Percentiles rank a stretch among this genome's conserved stretches.
Evolutionary conservation across 2,113 vertebrate species (phyloP).

Genomic region (Oryzias curvinotus): DNA sequence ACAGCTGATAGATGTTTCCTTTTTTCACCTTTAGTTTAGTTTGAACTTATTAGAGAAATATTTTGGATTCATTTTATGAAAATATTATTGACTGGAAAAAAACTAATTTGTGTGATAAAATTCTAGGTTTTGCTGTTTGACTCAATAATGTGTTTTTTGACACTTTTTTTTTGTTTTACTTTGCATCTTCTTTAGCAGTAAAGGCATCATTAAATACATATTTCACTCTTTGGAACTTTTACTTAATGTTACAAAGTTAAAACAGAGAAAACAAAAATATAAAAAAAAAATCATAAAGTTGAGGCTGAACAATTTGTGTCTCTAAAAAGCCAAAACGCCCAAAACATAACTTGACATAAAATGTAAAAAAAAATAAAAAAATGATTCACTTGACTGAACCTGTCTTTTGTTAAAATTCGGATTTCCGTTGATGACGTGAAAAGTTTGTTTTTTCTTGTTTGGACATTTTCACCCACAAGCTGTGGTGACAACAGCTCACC

Average conservation of each 20-base stretch:
- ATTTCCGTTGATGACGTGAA: background rate
- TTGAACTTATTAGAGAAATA: background rate
- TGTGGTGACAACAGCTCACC: too few species aligned
- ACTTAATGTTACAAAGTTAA: background rate
- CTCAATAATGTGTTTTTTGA: background rate
- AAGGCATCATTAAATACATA: too few species aligned
- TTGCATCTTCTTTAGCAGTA: too few species aligned
- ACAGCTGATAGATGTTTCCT: conserved; percentile 39
- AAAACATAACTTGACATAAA: background rate
- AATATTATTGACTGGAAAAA: background rate
- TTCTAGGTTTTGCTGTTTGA: background rate
- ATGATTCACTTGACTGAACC: background rate
- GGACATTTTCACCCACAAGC: too few species aligned
- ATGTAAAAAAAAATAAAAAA: background rate
- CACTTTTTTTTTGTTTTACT: too few species aligned
- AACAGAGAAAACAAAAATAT: background rate
- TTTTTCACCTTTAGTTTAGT: conserved; percentile 2
- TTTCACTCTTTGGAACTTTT: background rate
- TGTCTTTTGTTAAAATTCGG: background rate
- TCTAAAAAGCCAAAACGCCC: background rate
- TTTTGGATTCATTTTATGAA: too few species aligned
- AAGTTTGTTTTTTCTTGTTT: background rate
- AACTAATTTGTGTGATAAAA: background rate
- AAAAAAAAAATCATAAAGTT: background rate
- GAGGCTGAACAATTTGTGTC: too few species aligned